Conservation (phyloP, 2,113 vertebrate species). For the Zosterops pallidus region DNA sequence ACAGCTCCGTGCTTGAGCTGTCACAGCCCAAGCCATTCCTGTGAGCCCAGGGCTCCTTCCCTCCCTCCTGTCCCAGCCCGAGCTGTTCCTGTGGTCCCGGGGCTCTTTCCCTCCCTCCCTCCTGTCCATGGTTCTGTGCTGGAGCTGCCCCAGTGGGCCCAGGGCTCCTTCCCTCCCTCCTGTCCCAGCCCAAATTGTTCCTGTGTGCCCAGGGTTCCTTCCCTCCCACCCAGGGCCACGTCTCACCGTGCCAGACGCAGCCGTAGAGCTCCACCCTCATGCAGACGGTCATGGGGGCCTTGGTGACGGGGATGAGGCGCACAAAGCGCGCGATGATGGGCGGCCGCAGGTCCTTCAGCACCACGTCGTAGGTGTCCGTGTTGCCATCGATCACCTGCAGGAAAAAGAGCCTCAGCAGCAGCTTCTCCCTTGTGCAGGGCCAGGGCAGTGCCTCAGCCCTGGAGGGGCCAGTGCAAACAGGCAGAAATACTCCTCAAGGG, state of each 20-base stretch:
- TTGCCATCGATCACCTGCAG: slow-evolving; percentile 84
- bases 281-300: slow-evolving; percentile 81
- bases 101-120: too few relatives aligned
- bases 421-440: background rate
- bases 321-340: slow-evolving; percentile 84
- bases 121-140: too few relatives aligned
- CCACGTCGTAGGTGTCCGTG: slow-evolving; percentile 78
- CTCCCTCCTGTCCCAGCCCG: background rate
- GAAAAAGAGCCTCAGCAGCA: background rate
- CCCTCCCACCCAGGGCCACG: background rate
- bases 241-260: slow-evolving; percentile 86
- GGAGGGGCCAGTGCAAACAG: background rate
- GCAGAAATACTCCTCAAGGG: background rate
- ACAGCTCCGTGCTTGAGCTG: too few relatives aligned
- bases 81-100: too few relatives aligned
- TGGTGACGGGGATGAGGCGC: slow-evolving; percentile 84
- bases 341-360: slow-evolving; percentile 85
- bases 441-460: background rate
- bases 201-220: too few relatives aligned
- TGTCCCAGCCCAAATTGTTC: too few relatives aligned
- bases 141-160: background rate
- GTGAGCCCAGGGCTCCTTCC: background rate
- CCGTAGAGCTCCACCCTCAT: slow-evolving; percentile 93
- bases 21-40: too few relatives aligned
- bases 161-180: background rate